Evolutionary conservation across 2,113 vertebrate species (phyloP).

Genomic region (Apodemus sylvaticus): DNA sequence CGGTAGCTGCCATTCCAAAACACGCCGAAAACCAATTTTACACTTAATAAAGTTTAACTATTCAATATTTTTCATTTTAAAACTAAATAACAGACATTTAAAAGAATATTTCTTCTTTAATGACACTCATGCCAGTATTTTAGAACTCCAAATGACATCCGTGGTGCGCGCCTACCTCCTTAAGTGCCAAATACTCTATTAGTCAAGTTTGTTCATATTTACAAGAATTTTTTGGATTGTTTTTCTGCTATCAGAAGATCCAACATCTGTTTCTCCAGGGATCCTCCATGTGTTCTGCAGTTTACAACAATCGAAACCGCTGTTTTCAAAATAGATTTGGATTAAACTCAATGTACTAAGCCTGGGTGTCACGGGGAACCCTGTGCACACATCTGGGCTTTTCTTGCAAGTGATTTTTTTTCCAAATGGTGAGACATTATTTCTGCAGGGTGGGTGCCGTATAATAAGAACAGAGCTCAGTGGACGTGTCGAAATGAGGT

Average conservation of each 20-base stretch:
- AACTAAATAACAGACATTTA: constrained; percentile 84
- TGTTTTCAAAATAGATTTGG: constrained; percentile 80
- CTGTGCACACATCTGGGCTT: not conserved
- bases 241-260: constrained; percentile 80
- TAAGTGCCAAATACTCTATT: constrained; percentile 72
- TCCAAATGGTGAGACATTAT: constrained; percentile 33
- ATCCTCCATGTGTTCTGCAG: constrained; percentile 76
- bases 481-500: not conserved
- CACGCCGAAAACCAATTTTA: constrained; percentile 84
- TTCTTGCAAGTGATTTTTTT: constrained; percentile 55
- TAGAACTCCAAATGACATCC: constrained; percentile 70
- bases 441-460: constrained; percentile 44
- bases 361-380: constrained; percentile 70
- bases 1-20: constrained; percentile 73
- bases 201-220: constrained; percentile 79
- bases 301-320: constrained; percentile 80
- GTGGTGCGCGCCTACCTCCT: constrained; percentile 67
- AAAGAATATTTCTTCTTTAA: constrained; percentile 78
- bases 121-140: constrained; percentile 77
- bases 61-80: constrained; percentile 86
- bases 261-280: constrained; percentile 83
- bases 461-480: not conserved
- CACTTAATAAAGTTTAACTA: constrained; percentile 88
- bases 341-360: constrained; percentile 77
- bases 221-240: constrained; percentile 68